These are phyloP conservation scores for Phalloptychus januarius DNA, from an alignment of 2,797 vertebrate genomes.

Conservation along the genomic window DNA sequence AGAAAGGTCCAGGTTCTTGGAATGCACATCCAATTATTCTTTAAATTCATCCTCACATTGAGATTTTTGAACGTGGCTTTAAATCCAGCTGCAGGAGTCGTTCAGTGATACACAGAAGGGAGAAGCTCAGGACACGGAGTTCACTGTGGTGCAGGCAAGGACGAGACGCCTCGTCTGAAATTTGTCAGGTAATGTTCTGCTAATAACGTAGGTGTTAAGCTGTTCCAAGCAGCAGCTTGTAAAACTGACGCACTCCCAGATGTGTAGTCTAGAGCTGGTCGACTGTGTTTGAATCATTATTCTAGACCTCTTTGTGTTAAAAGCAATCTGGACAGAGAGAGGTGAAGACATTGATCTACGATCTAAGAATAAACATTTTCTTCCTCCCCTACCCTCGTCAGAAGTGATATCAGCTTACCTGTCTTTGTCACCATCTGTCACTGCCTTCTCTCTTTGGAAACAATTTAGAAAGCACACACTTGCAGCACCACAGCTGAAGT, in stretches of 20 bases:
- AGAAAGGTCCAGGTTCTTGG: background rate
- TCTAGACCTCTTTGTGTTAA: constrained; percentile 3
- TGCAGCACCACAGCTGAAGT: constrained; percentile 30
- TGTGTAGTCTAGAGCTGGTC: background rate
- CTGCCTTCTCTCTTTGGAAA: constrained; percentile 18
- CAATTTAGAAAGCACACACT: constrained; percentile 42
- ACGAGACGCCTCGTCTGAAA: background rate
- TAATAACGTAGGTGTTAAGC: background rate
- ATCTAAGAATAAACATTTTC: constrained; percentile 28
- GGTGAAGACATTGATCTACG: constrained; percentile 36
- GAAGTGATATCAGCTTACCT: constrained; percentile 28
- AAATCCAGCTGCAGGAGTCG: background rate
- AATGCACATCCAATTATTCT: background rate
- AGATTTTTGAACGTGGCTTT: background rate
- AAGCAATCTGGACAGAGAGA: constrained; percentile 4
- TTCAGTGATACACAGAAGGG: background rate
- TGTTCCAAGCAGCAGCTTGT: background rate
- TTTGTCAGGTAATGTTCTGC: background rate
- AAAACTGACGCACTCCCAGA: background rate
- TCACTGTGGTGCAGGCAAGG: background rate
- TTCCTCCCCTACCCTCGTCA: constrained; percentile 12
- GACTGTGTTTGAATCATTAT: background rate
- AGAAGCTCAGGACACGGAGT: background rate
- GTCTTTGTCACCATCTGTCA: constrained; percentile 37
- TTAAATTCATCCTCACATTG: background rate